Conservation (phyloP, 2,113 vertebrate genomes). For the Peromyscus californicus region DNA sequence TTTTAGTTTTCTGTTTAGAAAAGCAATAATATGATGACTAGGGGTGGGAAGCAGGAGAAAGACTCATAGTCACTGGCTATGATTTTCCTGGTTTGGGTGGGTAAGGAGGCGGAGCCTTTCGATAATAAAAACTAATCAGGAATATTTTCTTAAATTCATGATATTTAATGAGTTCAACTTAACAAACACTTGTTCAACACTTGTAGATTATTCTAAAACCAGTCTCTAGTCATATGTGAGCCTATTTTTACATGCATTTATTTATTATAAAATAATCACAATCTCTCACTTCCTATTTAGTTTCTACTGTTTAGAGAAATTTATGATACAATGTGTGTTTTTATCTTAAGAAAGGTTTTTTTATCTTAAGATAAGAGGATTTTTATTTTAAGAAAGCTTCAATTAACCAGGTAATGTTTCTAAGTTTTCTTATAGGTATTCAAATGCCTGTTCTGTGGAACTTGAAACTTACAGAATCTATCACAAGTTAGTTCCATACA, state of each 20-base stretch:
- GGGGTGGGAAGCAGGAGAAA: constrained; percentile 30
- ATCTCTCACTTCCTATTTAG: neutral
- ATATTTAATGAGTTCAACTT: constrained; percentile 37
- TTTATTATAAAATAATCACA: constrained; percentile 18
- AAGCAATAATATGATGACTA: neutral
- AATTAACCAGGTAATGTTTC: neutral
- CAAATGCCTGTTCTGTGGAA: neutral
- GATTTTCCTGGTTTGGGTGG: neutral
- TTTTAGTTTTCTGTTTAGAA: constrained; percentile 52
- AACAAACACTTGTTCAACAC: neutral
- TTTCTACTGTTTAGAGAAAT: constrained; percentile 49
- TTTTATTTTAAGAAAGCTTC: constrained; percentile 6
- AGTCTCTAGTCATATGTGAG: constrained; percentile 7
- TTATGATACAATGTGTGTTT: neutral
- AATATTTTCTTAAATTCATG: constrained; percentile 56
- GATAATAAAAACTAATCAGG: constrained; percentile 7
- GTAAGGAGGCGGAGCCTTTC: neutral
- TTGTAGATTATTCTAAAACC: constrained; percentile 29
- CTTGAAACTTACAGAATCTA: neutral
- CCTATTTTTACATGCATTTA: constrained; percentile 31
- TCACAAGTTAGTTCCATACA: neutral
- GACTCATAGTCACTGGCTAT: neutral
- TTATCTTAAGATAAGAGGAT: no score
- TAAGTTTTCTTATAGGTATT: constrained; percentile 2
- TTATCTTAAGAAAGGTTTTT: constrained; percentile 30